Base-by-base conservation (phyloP, 2,113 vertebrate species). In the Lethenteron camtschaticum region DNA sequence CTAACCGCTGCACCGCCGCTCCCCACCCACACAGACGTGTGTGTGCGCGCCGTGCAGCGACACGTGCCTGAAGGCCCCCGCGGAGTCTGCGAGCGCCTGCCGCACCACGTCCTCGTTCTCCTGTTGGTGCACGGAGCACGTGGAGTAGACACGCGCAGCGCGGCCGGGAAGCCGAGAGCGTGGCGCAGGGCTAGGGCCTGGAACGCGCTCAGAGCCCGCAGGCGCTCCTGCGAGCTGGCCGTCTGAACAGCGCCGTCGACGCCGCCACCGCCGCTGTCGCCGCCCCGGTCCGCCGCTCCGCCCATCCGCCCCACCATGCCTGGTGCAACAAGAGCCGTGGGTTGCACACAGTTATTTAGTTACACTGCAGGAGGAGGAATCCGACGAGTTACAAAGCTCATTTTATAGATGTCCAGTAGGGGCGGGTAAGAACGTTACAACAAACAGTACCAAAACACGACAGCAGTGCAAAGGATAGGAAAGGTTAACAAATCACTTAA, bases 71-170 rank as follows among this genome's bases (percentile, higher is more conserved):
- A 90, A 95, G 20, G 71, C 4, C 0, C 74, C 78, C 0, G 69
- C 57, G 9, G 74, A 76, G 68, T 87, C 79, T 78, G 82, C 79
- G 71, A 99, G 78, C 74, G 83, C 83, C 0, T 79, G 77, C 0
- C 59, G 57, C 1, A 99, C 80, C 9, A 99, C 94, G 0, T 90
- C 84, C 76, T 99, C 94, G 0, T 96, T 96, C 79, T 99, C 94
- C 74, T 96, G 81, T 1, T 58, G 77, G 77, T 88, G 84, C 57
- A 90, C 18, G 1, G 94, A 99, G 75, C 94, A 99, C 1, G 94
- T 99, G 71, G 94, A 99, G 74, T 99, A 99, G 60, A 84, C 83
- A 99, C 74, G 9, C 84, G 83, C 69, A 41, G 81, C 70, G 95
- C 75, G 3, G 79, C 76, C 0, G 92, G 90, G 74, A 99, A 99